These are phyloP conservation scores for Pseudochromis fuscus DNA, from an alignment of 2,797 vertebrate species.

Conservation along the genomic window DNA sequence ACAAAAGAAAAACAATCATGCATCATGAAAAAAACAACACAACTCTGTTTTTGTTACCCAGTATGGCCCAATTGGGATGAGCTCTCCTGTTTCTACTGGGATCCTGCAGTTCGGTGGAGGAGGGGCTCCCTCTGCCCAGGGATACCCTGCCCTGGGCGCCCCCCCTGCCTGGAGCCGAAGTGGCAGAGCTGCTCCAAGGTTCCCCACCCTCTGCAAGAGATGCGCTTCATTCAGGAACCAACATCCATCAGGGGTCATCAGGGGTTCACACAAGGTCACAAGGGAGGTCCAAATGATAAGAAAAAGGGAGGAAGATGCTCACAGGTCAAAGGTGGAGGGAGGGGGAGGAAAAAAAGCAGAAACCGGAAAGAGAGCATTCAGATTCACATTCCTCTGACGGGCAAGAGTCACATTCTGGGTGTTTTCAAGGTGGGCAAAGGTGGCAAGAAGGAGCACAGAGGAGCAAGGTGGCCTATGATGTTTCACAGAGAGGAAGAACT, in stretches of 20 bases:
- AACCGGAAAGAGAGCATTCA: constrained; percentile 50
- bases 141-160: constrained; percentile 58
- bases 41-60: constrained; percentile 79
- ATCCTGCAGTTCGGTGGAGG: constrained; percentile 77
- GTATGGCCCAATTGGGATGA: constrained; percentile 85
- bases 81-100: constrained; percentile 87
- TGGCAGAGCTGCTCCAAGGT: constrained; percentile 76
- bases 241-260: constrained; percentile 46
- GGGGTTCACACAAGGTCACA: constrained; percentile 66
- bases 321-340: constrained; percentile 60
- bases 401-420: constrained; percentile 45
- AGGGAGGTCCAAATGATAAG: constrained; percentile 52
- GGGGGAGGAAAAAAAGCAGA: constrained; percentile 18
- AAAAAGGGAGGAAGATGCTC: constrained; percentile 29
- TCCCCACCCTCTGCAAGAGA: constrained; percentile 85
- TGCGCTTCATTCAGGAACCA: constrained; percentile 77
- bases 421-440: constrained; percentile 46
- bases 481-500: constrained; percentile 7
- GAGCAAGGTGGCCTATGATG: constrained; percentile 34
- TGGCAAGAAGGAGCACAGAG: constrained; percentile 39
- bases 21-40: constrained; percentile 45
- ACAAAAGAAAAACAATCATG: constrained; percentile 35
- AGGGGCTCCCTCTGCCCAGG: constrained; percentile 68
- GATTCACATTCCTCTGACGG: constrained; percentile 45
- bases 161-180: constrained; percentile 72